Evolutionary conservation across 2,888 invertebrate genomes (phyloP).

Genomic region (Scelioninae gen. 2): DNA sequence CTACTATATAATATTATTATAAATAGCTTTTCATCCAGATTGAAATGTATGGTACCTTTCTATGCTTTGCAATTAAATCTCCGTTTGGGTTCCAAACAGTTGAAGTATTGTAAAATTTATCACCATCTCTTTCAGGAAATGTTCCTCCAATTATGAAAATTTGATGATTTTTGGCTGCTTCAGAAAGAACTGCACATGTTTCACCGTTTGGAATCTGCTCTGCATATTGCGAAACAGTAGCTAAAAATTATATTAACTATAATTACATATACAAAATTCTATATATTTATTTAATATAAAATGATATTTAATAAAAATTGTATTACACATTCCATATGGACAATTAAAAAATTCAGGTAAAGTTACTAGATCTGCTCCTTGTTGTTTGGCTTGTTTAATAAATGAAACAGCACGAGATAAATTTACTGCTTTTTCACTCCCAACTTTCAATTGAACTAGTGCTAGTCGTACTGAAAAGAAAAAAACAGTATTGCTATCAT

Average conservation of each 20-base stretch:
- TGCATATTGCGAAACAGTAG: conserved; percentile 89
- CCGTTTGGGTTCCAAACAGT: conserved; percentile 90
- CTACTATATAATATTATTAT: too few species aligned
- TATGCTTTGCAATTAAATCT: conserved; percentile 85
- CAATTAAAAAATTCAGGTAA: conserved; percentile 96
- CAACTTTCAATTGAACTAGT: conserved; percentile 88
- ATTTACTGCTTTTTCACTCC: conserved; percentile 85
- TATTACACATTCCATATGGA: conserved; percentile 91
- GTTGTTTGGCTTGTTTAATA: conserved; percentile 83
- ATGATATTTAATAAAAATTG: too few species aligned
- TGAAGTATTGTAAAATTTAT: conserved; percentile 89
- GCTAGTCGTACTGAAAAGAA: conserved; percentile 81
- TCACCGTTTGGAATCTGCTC: conserved; percentile 88
- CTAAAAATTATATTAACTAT: conserved; percentile 66
- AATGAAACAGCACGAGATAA: conserved; percentile 83
- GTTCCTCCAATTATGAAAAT: conserved; percentile 93
- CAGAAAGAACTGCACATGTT: conserved; percentile 83
- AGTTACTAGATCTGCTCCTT: conserved; percentile 80
- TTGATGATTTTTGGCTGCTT: conserved; percentile 84
- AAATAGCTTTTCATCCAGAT: too few species aligned
- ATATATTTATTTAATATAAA: background rate
- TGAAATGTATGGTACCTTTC: conserved; percentile 83
- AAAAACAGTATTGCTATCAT: too few species aligned
- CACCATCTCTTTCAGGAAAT: conserved; percentile 86
- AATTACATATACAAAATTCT: too few species aligned